Evolutionary conservation across 2,113 vertebrate genomes (phyloP).

Genomic region (Hoplias malabaricus): DNA sequence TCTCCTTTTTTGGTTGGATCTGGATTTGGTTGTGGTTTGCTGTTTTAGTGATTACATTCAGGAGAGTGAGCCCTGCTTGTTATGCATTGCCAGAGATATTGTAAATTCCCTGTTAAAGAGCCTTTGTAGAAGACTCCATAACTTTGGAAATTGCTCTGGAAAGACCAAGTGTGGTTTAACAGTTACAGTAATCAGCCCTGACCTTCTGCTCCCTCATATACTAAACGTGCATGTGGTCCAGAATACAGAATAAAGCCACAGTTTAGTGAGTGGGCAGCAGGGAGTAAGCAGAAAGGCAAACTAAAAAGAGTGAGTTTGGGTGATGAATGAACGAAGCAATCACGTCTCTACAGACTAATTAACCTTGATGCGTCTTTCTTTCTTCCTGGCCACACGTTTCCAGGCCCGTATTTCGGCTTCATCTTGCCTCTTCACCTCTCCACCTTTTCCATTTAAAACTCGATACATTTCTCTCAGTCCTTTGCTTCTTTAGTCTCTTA

Average conservation of each 20-base stretch:
- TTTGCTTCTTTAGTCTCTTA: not conserved
- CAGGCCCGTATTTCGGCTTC: constrained; percentile 53
- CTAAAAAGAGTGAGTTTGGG: constrained; percentile 64
- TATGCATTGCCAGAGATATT: constrained; percentile 5
- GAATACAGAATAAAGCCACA: constrained; percentile 9
- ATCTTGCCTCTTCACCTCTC: constrained; percentile 34
- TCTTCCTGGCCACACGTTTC: constrained; percentile 73
- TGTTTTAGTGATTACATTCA: constrained; percentile 14
- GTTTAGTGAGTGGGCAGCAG: constrained; percentile 5
- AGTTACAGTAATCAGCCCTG: constrained; percentile 7
- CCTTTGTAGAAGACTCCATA: not conserved
- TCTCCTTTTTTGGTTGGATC: constrained; percentile 29
- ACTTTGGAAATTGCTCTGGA: not conserved
- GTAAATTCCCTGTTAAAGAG: not conserved
- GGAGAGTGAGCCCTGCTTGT: constrained; percentile 6
- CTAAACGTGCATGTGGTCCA: not conserved
- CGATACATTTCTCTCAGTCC: constrained; percentile 13
- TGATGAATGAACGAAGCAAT: constrained; percentile 73
- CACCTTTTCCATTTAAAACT: constrained; percentile 31
- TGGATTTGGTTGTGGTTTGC: not conserved
- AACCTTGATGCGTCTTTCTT: constrained; percentile 76
- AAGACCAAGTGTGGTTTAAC: constrained; percentile 3
- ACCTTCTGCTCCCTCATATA: constrained; percentile 10
- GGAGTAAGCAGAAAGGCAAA: not conserved
- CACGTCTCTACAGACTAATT: constrained; percentile 76